Evolutionary conservation across 92 coral and sea anemone genomes (phyloP).

Genomic region (Zoanthus sansibaricus): DNA sequence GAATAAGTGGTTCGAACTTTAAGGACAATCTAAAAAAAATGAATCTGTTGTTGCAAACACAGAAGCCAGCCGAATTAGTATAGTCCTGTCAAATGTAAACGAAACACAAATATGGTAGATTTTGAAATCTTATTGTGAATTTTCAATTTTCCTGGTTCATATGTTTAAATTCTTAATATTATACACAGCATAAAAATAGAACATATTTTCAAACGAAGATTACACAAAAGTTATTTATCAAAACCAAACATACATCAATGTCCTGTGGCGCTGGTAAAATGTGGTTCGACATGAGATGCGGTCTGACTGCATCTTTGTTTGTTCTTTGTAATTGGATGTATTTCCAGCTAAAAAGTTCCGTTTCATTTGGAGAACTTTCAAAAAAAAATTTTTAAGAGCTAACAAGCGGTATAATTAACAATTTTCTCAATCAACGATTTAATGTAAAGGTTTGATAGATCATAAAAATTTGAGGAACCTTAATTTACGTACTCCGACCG

Average conservation of each 20-base stretch:
- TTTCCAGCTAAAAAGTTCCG: neutral
- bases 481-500: neutral
- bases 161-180: neutral
- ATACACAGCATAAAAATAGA: neutral
- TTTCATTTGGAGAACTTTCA: neutral
- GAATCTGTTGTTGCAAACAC: slow-evolving; percentile 7
- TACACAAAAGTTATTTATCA: neutral
- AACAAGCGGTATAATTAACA: neutral
- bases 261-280: neutral
- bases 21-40: neutral
- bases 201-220: neutral
- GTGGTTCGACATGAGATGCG: too few relatives aligned
- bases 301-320: neutral
- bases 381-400: neutral
- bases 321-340: neutral
- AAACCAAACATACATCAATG: neutral
- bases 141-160: neutral
- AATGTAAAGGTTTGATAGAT: neutral
- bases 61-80: neutral
- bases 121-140: neutral
- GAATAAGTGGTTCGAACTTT: slow-evolving; percentile 4
- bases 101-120: neutral
- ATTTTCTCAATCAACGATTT: neutral
- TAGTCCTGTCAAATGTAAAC: neutral
- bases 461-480: neutral